A percentile compares a stretch with the other conserved stretches of the same genome.
phyloP scores from a whole-genome alignment of 1,140 invertebrate species.

The Periplaneta americana region DNA sequence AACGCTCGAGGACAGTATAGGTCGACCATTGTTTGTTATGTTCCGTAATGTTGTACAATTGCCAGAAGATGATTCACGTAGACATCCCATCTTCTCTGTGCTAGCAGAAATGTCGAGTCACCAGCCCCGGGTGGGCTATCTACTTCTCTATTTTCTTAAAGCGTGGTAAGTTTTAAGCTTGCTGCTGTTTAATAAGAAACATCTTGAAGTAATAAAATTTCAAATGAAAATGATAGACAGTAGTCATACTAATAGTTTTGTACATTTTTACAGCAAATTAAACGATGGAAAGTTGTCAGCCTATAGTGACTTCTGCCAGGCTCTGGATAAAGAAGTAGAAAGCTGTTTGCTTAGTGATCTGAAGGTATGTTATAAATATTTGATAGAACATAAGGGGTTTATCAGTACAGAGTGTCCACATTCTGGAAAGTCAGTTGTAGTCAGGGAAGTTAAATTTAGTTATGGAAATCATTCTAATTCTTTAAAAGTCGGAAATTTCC shows the following conservation, averaged over 20 bases:
- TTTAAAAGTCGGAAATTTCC: too few relatives aligned
- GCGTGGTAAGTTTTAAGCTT: constrained; percentile 43
- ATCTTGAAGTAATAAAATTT: background rate
- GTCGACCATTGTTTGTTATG: constrained; percentile 73
- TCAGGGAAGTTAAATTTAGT: too few relatives aligned
- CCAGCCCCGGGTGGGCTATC: constrained; percentile 73
- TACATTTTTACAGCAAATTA: constrained; percentile 37
- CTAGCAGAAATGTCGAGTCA: constrained; percentile 68
- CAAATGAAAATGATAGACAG: too few relatives aligned
- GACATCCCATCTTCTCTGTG: constrained; percentile 64
- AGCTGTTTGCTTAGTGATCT: constrained; percentile 72
- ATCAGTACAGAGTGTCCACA: too few relatives aligned
- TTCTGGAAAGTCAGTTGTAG: too few relatives aligned
- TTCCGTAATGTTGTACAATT: constrained; percentile 67
- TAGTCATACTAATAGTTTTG: too few relatives aligned
- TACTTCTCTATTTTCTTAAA: constrained; percentile 82
- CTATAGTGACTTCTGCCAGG: constrained; percentile 83
- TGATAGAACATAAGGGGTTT: too few relatives aligned
- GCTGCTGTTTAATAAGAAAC: background rate
- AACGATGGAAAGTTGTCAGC: constrained; percentile 74
- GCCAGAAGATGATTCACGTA: constrained; percentile 67
- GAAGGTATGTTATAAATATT: constrained; percentile 55
- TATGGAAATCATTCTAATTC: too few relatives aligned
- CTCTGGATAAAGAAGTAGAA: constrained; percentile 71
- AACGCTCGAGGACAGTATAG: constrained; percentile 67